Base-by-base conservation (phyloP, 1,140 invertebrate genomes). In the Chironomus striatipennis region DNA sequence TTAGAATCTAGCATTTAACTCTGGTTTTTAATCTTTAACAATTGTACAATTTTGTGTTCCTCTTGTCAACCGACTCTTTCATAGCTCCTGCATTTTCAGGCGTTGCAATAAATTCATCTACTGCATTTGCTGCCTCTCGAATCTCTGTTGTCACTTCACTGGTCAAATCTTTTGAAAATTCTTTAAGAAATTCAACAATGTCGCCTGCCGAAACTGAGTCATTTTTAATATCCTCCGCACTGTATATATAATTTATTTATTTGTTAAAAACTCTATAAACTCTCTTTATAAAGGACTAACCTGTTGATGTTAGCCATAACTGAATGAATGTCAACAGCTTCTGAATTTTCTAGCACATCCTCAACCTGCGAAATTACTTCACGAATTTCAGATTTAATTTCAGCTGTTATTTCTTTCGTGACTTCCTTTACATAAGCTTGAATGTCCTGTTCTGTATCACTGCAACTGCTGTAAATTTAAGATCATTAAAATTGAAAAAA, bases 381-480 rank as follows among this genome's bases (percentile, higher is more conserved):
- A 1, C 91, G 83, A 21, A 93, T 90, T 84, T 92, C 91, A 4
- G 90, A 92, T 80, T 92, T 93, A 8, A 93, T 90, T 81, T 92
- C 91, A 7, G 90, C 91, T 0, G 90, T 90, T 72, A 92, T 82
- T 83, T 92, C 90, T 83, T 88, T 90, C 0, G 90, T 91, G 77
- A 90, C 87, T 81, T 90, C 90, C 77, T 90, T 90, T 0, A 92
- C 87, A 76, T 91, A 91, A 17, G 89, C 90, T 74, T 89, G 85
- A 8, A 91, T 78, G 80, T 90, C 88, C 76, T 89, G 88, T 17
- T 87, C 83, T 7, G 82, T 24, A 20, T 74, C 73, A 64, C 73
- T 74, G 47, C 73, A 57, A 8, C 18, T 20, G 20, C 73, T 74
- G 20, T 17, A 70, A 10, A 5, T 47, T 3, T 57, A 57, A 57